A percentile compares a stretch with the other conserved stretches of the same genome.
These are phyloP conservation scores for Perizoma flavofasciatum DNA, from an alignment of 2,888 invertebrate species.

Conservation along the genomic window DNA sequence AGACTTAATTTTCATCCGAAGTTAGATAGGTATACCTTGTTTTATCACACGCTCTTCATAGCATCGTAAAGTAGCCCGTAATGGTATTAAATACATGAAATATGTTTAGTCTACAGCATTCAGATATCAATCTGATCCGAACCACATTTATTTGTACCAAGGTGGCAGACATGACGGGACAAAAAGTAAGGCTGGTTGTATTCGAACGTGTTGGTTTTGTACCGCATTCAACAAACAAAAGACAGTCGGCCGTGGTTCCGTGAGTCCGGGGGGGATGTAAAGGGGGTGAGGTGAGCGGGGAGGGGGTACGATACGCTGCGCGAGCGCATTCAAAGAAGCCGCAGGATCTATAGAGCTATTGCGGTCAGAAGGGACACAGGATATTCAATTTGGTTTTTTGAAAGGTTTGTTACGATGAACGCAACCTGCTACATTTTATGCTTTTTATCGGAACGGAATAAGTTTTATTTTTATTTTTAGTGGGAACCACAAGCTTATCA, in stretches of 20 bases:
- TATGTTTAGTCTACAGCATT: constrained; percentile 26
- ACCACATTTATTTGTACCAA: constrained; percentile 27
- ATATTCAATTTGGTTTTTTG: constrained; percentile 51
- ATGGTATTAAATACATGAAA: constrained; percentile 29
- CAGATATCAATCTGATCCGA: constrained; percentile 27
- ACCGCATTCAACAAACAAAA: constrained; percentile 76
- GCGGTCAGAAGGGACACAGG: constrained; percentile 60
- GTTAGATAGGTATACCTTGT: background rate
- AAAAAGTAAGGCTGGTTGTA: constrained; percentile 52
- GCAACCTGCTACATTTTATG: constrained; percentile 6
- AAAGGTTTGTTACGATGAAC: constrained; percentile 10
- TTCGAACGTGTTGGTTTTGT: constrained; percentile 72
- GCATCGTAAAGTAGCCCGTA: constrained; percentile 22
- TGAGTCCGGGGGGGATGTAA: constrained; percentile 43
- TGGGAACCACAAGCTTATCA: too few relatives aligned
- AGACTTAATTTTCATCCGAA: background rate
- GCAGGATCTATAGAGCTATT: constrained; percentile 60
- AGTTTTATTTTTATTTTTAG: too few relatives aligned
- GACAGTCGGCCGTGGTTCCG: constrained; percentile 60
- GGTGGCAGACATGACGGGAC: constrained; percentile 41
- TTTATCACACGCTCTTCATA: constrained; percentile 6
- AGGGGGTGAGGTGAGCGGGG: constrained; percentile 30
- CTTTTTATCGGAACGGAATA: constrained; percentile 5
- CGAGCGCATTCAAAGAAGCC: constrained; percentile 74
- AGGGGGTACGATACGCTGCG: constrained; percentile 62